These are phyloP conservation scores for Drosophila subquinaria DNA, from an alignment of 2,888 invertebrate genomes.

Conservation along the genomic window DNA sequence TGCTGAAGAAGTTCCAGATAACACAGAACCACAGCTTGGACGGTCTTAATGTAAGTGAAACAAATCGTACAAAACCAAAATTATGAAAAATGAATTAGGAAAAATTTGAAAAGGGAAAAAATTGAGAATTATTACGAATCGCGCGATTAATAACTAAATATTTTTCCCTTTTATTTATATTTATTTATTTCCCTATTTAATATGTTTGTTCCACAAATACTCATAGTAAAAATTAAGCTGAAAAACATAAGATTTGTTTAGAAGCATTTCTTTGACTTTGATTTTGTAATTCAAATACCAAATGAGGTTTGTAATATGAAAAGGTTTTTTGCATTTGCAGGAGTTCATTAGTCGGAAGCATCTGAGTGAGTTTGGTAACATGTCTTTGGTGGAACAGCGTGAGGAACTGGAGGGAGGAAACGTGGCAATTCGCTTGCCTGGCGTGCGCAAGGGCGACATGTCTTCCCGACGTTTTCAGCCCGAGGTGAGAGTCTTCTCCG, in stretches of 20 bases:
- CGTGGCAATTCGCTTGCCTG: slow-evolving; percentile 92
- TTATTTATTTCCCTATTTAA: too few species aligned
- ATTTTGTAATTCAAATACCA: background rate
- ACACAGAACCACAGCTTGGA: slow-evolving; percentile 98
- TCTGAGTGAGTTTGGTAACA: slow-evolving; percentile 97
- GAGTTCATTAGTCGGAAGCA: slow-evolving; percentile 96
- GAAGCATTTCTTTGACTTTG: background rate
- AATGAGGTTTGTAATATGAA: background rate
- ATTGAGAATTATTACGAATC: too few species aligned
- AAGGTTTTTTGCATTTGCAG: slow-evolving; percentile 86
- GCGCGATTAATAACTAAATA: too few species aligned
- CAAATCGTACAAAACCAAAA: background rate
- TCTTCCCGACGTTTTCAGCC: slow-evolving; percentile 94
- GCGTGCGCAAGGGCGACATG: slow-evolving; percentile 95
- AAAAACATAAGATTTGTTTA: too few species aligned
- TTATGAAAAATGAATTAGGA: too few species aligned
- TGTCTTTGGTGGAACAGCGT: slow-evolving; percentile 93
- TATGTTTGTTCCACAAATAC: too few species aligned
- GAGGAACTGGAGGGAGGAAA: slow-evolving; percentile 91
- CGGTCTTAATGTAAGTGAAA: slow-evolving; percentile 92
- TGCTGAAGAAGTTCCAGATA: slow-evolving; percentile 96
- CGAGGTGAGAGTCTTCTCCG: slow-evolving; percentile 92
- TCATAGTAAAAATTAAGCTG: too few species aligned
- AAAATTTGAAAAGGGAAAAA: too few species aligned
- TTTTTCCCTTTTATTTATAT: too few species aligned